Evolutionary conservation across 2,797 vertebrate genomes (phyloP), one percentile per base, ranked within the genome.

Genomic region (Chlorospingus semifuscus): DNA sequence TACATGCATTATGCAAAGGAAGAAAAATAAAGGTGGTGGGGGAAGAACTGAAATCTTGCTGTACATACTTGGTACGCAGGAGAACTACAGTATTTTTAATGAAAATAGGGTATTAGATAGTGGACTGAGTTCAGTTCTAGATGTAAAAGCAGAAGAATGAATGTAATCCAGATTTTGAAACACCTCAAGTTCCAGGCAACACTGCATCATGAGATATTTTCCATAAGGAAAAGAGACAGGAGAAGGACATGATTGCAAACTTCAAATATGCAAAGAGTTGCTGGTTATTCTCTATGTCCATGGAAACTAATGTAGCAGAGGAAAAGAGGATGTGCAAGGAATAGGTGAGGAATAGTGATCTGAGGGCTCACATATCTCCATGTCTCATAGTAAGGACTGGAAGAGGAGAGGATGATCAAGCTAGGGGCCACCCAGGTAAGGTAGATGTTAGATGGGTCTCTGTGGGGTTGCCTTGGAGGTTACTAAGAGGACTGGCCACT

Each of bases 11-110:
- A 39, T 14, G 34, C 12, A 80, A 89, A 49, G 39, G 2, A 23
- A 29, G 20, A 11, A 47, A 47, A 37, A 17, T 15, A 29, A 18
- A 26, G 0, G 1, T 0, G 8, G 5, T 37, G 23, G 1, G 6
- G 5, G 12, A 2, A 30, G 29, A 2, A 20, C 34, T 69, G n/a
- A 75, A 68, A 57, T 83, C 32, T 65, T 26, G 3, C 9, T 55
- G 12, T 55, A 34, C 1, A 0, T 69, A 37, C 53, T 87, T 57
- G 11, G 14, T 29, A 12, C 42, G 37, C 3, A 10, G 39, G 46
- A 91, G 69, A 72, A 50, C 18, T 15, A 21, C 6, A 18, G 10
- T 59, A 22, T 63, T 87, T 78, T 32, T 52, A 82, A 82, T 60
- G 26, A 90, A 88, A 47, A 6, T 23, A 30, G 1, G 6, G 7